Evolutionary conservation across 1,140 invertebrate genomes (phyloP).

Genomic region (Harpegnathos saltator): DNA sequence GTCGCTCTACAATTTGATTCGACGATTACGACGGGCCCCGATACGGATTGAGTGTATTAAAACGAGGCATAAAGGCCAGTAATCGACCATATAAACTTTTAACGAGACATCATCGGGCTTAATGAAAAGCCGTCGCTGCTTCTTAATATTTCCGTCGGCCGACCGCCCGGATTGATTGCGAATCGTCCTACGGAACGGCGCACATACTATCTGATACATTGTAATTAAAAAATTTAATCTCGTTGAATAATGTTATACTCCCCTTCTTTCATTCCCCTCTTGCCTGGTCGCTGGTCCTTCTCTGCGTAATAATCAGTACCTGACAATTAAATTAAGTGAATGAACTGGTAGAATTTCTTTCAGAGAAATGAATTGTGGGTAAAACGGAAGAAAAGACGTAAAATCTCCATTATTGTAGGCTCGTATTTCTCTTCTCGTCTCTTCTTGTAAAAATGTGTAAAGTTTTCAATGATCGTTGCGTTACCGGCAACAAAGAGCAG

Average conservation of each 20-base stretch:
- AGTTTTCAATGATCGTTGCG: not conserved
- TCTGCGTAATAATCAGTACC: no score
- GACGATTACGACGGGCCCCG: not conserved
- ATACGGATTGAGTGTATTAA: slow-evolving; percentile 43
- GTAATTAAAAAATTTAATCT: slow-evolving; percentile 21
- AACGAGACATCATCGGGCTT: slow-evolving; percentile 54
- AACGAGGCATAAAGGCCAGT: slow-evolving; percentile 46
- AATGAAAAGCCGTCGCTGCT: slow-evolving; percentile 45
- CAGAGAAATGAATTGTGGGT: no score
- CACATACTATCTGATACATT: slow-evolving; percentile 38
- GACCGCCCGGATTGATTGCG: slow-evolving; percentile 26
- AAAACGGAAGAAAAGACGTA: no score
- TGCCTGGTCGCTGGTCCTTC: no score
- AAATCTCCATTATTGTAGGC: no score
- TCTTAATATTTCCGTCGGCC: slow-evolving; percentile 53
- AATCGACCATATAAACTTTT: slow-evolving; percentile 51
- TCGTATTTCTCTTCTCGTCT: no score
- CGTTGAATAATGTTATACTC: not conserved
- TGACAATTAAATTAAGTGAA: no score
- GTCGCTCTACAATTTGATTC: slow-evolving; percentile 31
- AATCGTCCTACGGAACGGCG: slow-evolving; percentile 45
- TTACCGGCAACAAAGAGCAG: not conserved
- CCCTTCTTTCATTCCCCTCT: no score
- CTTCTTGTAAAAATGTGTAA: not conserved
- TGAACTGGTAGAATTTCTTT: no score